Evolutionary conservation across 2,113 vertebrate genomes (phyloP), one percentile per base, ranked within the genome.

Genomic region (Tachycineta bicolor): DNA sequence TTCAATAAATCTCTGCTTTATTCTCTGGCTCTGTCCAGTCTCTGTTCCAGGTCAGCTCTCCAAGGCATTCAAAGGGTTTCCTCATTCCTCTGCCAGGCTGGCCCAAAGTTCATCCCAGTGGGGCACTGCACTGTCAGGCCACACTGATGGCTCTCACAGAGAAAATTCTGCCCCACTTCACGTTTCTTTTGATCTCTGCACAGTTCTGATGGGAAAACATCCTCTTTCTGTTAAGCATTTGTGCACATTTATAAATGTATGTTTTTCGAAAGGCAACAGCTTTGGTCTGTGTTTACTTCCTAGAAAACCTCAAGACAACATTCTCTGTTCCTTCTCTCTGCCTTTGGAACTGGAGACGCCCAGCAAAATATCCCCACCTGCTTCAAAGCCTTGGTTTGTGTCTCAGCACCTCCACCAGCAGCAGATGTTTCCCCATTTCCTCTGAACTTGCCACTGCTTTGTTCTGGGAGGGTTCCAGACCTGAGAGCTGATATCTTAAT

Each of bases 191-290:
- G 2, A 5, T 7, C n/a, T 7, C 28, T 62, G 28, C 56, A 24
- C n/a, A 33, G 44, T 3, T n/a, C 46, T 52, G 17, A 28, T 28
- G 47, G 59, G 24, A 8, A 23, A 64, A n/a, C 14, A 5, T 17
- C 31, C 9, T 53, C 31, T n/a, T 16, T 8, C 28, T 8, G 11
- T 43, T 16, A 13, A 34, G 14, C 9, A 17, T 23, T 60, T 47
- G 24, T 25, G 6, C 20, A 22, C 5, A 1, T 58, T 49, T 49
- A 55, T 15, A 28, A 26, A 39, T 1, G 0, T 2, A 2, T 3
- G 5, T 3, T 55, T 76, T 52, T 52, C 31, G 6, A 24, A 44
- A 62, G 25, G 6, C 14, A 67, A 34, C 22, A 50, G 9, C 7
- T 65, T n/a, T 39, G 4, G 20, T 25, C 33, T 75, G 18, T 18